Percentiles rank a stretch among this genome's conserved stretches.
These are phyloP conservation scores for Paedocypris sp. DNA, from an alignment of 2,113 vertebrate genomes.

Conservation along the genomic window DNA sequence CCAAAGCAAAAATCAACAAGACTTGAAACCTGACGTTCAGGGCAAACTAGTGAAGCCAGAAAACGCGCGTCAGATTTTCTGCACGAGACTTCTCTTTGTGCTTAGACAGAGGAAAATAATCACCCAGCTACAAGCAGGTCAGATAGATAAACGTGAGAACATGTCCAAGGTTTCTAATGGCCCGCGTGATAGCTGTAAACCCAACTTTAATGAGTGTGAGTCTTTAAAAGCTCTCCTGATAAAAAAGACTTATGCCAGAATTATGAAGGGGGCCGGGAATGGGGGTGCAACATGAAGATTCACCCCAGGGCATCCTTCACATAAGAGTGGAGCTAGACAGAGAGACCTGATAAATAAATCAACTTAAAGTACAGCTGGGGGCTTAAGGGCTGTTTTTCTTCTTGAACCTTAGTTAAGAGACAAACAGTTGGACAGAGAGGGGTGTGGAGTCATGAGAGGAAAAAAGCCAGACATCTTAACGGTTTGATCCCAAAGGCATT, in stretches of 20 bases:
- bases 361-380: constrained; percentile 64
- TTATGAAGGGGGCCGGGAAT: constrained; percentile 12
- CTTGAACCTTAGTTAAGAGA: constrained; percentile 47
- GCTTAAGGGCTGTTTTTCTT: constrained; percentile 60
- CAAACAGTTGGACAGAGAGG: neutral
- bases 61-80: no score
- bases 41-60: no score
- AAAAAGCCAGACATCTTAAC: constrained; percentile 53
- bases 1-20: no score
- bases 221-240: constrained; percentile 41
- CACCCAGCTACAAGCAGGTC: no score
- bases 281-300: constrained; percentile 38
- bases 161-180: constrained; percentile 11
- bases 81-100: no score
- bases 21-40: no score
- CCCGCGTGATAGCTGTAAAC: constrained; percentile 10
- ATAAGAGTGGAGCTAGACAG: constrained; percentile 44
- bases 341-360: constrained; percentile 69
- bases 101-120: no score
- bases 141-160: constrained; percentile 19
- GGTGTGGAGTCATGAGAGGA: constrained; percentile 25
- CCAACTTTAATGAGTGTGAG: constrained; percentile 48
- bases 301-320: constrained; percentile 63
- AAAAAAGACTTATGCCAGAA: constrained; percentile 47
- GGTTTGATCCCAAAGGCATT: constrained; percentile 55